These are phyloP conservation scores for Motacilla tschutschensis DNA, from an alignment of 2,113 vertebrate species.

Conservation along the genomic window DNA sequence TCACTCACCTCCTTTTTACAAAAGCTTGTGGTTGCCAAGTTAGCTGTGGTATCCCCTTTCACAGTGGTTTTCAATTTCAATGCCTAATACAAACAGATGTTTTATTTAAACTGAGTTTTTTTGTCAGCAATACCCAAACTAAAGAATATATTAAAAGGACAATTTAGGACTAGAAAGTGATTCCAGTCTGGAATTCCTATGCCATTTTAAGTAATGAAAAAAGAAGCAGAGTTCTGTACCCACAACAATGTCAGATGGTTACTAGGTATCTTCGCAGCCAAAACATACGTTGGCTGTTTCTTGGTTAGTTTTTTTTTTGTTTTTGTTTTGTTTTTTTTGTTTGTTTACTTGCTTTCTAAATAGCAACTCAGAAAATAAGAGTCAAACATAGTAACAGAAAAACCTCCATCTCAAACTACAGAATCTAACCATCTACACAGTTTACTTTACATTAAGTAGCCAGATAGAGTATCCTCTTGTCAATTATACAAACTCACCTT, in stretches of 20 bases:
- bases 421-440: background rate
- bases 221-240: background rate
- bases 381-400: background rate
- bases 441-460: background rate
- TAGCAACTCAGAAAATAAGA: background rate
- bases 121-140: background rate
- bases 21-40: slow-evolving; percentile 85
- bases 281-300: background rate
- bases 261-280: background rate
- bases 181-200: background rate
- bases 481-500: background rate
- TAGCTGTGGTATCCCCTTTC: slow-evolving; percentile 89
- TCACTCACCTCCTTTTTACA: slow-evolving; percentile 92
- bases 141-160: background rate
- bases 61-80: slow-evolving; percentile 95
- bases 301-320: background rate
- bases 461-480: background rate
- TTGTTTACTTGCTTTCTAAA: background rate
- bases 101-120: slow-evolving; percentile 12
- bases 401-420: background rate
- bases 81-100: slow-evolving; percentile 76
- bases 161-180: background rate
- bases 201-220: background rate
- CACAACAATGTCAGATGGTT: background rate
- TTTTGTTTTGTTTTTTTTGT: too few species aligned